phyloP scores from a whole-genome alignment of 1,140 invertebrate species.

The Thaumatotibia leucotreta region DNA sequence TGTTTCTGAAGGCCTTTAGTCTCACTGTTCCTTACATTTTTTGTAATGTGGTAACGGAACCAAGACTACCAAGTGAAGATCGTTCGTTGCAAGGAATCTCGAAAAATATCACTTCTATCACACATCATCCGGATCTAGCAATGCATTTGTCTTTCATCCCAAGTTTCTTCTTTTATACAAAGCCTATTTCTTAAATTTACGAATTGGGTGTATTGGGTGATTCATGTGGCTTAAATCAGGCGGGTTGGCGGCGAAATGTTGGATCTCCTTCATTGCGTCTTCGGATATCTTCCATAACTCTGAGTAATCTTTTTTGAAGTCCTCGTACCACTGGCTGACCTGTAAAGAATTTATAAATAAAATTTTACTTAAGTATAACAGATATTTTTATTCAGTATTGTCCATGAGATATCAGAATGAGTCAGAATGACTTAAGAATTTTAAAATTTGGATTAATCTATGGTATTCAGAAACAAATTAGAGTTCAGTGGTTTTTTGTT shows the following conservation, averaged over 20 bases:
- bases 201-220: conserved; percentile 84
- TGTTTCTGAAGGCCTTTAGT: not conserved
- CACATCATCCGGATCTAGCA: not conserved
- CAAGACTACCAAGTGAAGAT: too few species aligned
- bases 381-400: too few species aligned
- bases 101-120: too few species aligned
- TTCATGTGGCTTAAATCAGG: conserved; percentile 81
- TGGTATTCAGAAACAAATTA: too few species aligned
- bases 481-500: too few species aligned
- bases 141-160: not conserved
- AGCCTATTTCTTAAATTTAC: conserved; percentile 49
- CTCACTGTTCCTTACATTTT: not conserved
- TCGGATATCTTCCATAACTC: conserved; percentile 82
- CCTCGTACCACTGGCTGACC: conserved; percentile 81
- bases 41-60: too few species aligned
- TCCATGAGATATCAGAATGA: too few species aligned
- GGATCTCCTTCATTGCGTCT: conserved; percentile 81
- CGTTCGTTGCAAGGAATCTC: too few species aligned
- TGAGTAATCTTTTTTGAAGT: conserved; percentile 82
- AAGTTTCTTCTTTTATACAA: not conserved
- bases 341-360: conserved; percentile 27
- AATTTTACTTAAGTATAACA: not conserved
- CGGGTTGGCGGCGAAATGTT: conserved; percentile 80
- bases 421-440: too few species aligned
- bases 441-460: too few species aligned